A percentile compares a stretch with the other conserved stretches of the same genome.
Conservation (phyloP, 2,888 invertebrate species). For the Pollenia labialis region DNA sequence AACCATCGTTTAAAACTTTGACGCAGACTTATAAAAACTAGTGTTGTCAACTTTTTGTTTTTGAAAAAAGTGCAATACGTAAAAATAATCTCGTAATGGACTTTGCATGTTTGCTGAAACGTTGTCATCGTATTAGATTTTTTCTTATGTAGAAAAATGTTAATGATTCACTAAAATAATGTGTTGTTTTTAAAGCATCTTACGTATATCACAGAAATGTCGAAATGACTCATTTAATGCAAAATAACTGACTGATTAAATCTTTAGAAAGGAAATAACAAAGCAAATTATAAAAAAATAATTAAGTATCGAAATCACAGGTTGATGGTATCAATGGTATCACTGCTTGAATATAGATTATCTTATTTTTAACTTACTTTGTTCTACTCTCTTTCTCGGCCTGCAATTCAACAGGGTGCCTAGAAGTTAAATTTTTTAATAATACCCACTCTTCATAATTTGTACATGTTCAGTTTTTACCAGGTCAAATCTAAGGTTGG, state of each 20-base stretch:
- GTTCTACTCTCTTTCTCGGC: too few species aligned
- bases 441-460: too few species aligned
- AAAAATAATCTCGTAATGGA: not conserved
- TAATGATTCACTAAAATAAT: constrained; percentile 23
- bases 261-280: not conserved
- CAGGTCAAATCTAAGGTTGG: too few species aligned
- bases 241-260: constrained; percentile 29
- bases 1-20: too few species aligned
- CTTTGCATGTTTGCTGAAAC: not conserved
- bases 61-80: not conserved
- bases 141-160: constrained; percentile 1
- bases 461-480: too few species aligned
- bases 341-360: too few species aligned
- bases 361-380: too few species aligned
- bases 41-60: not conserved
- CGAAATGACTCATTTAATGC: constrained; percentile 38
- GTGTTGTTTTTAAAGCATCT: not conserved
- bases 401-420: too few species aligned
- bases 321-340: too few species aligned
- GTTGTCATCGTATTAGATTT: not conserved
- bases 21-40: not conserved
- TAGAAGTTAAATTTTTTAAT: too few species aligned
- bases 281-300: not conserved
- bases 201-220: constrained; percentile 17
- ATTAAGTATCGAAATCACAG: not conserved